Evolutionary conservation across 2,797 vertebrate species (phyloP).

Genomic region (Cottoperca gobio): DNA sequence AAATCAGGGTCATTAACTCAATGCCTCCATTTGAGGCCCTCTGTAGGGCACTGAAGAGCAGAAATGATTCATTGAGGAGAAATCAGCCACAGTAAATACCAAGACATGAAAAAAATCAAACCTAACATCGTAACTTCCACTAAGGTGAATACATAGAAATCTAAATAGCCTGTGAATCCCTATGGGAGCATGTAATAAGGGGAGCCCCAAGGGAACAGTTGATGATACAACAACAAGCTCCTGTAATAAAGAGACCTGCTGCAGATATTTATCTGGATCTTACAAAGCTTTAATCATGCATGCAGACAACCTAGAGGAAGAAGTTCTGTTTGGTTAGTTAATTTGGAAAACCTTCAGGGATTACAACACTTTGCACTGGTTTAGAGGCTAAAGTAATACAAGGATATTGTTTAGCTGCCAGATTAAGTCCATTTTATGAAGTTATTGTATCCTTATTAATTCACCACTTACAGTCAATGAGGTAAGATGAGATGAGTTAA

Average conservation of each 20-base stretch:
- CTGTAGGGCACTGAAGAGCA: constrained; percentile 29
- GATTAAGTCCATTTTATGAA: background rate
- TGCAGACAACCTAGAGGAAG: constrained; percentile 4
- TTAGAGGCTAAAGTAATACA: constrained; percentile 9
- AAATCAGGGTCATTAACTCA: constrained; percentile 60
- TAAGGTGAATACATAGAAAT: constrained; percentile 65
- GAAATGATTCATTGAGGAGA: constrained; percentile 40
- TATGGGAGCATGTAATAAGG: constrained; percentile 46
- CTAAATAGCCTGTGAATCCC: constrained; percentile 55
- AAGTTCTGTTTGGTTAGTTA: constrained; percentile 8
- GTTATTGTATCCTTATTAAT: background rate
- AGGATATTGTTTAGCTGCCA: background rate
- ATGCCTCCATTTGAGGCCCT: constrained; percentile 41
- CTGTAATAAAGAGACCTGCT: constrained; percentile 52
- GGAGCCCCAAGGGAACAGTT: constrained; percentile 23
- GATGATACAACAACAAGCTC: constrained; percentile 45
- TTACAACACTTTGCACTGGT: background rate
- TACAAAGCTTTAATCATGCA: constrained; percentile 41
- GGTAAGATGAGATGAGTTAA: constrained; percentile 3
- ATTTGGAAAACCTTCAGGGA: constrained; percentile 6
- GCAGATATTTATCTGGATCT: constrained; percentile 62
- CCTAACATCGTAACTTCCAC: constrained; percentile 26
- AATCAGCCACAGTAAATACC: constrained; percentile 37
- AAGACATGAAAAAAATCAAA: constrained; percentile 40
- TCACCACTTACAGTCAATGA: background rate